A percentile compares a stretch with the other conserved stretches of the same genome.
phyloP scores from a whole-genome alignment of 2,113 vertebrate species.

The Colinus virginianus region DNA sequence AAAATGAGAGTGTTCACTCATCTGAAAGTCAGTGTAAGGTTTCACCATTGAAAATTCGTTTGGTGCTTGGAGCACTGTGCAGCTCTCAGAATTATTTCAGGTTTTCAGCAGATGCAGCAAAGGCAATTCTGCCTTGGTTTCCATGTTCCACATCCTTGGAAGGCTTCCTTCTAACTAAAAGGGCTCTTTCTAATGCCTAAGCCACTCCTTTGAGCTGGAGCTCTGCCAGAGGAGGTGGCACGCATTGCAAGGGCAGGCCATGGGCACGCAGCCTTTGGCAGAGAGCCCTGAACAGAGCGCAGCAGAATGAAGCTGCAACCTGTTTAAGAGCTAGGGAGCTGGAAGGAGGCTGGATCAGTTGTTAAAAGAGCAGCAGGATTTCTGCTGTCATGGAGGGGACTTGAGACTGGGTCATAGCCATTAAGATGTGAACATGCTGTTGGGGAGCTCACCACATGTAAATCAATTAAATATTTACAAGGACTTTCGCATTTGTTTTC shows the following conservation, averaged over 20 bases:
- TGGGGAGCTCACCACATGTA: neutral
- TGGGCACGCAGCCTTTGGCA: constrained; percentile 10
- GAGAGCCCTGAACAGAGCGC: neutral
- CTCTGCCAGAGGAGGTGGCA: constrained; percentile 48
- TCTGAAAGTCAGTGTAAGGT: neutral
- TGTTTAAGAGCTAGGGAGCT: neutral
- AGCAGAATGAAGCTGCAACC: neutral
- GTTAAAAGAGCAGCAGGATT: neutral
- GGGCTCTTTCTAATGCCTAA: neutral
- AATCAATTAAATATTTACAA: constrained; percentile 8
- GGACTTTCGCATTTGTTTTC: neutral
- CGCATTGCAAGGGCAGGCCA: neutral
- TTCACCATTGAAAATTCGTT: neutral
- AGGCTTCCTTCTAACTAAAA: constrained; percentile 40
- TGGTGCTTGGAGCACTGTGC: fast-evolving
- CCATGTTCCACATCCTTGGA: neutral
- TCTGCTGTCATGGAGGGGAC: neutral
- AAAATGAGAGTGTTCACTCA: neutral
- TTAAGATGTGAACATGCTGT: neutral
- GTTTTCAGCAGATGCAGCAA: neutral
- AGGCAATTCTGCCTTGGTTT: neutral
- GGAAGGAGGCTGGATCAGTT: neutral
- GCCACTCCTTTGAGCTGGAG: constrained; percentile 15
- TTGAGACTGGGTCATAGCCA: neutral
- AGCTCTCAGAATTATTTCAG: neutral